These are phyloP conservation scores for Ceyx margarethae DNA, from an alignment of 2,113 vertebrate species.

Conservation along the genomic window DNA sequence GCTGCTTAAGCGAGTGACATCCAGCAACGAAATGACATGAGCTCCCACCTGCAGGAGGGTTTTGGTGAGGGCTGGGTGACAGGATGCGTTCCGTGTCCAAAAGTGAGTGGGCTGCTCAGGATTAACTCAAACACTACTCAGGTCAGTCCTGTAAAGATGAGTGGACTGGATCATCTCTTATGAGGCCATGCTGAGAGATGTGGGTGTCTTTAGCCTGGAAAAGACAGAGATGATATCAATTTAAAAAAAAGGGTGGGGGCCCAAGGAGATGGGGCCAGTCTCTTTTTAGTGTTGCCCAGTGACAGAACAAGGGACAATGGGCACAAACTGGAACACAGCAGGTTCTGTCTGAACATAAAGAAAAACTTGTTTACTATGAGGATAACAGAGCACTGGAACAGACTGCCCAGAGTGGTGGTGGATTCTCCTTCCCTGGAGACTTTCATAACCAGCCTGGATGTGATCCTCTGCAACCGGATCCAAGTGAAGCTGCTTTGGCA, in stretches of 20 bases:
- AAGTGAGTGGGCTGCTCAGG: fast-evolving
- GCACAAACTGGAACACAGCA: not conserved
- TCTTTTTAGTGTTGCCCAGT: not conserved
- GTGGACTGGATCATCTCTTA: not conserved
- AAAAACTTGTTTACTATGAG: not conserved
- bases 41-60: not conserved
- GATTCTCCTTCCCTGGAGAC: not conserved
- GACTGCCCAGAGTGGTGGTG: not conserved
- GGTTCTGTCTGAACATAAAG: not conserved
- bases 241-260: not conserved
- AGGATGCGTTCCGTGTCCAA: fast-evolving
- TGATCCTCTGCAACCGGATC: not conserved
- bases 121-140: fast-evolving
- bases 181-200: not conserved
- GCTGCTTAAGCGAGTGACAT: not conserved
- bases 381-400: not conserved
- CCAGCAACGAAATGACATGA: not conserved
- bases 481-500: not conserved
- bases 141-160: not conserved
- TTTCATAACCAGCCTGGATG: not conserved
- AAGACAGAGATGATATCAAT: not conserved
- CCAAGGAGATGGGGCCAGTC: not conserved
- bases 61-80: fast-evolving
- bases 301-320: not conserved
- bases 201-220: not conserved